Evolutionary conservation across 2,797 vertebrate genomes (phyloP).

Genomic region (Miichthys miiuy): DNA sequence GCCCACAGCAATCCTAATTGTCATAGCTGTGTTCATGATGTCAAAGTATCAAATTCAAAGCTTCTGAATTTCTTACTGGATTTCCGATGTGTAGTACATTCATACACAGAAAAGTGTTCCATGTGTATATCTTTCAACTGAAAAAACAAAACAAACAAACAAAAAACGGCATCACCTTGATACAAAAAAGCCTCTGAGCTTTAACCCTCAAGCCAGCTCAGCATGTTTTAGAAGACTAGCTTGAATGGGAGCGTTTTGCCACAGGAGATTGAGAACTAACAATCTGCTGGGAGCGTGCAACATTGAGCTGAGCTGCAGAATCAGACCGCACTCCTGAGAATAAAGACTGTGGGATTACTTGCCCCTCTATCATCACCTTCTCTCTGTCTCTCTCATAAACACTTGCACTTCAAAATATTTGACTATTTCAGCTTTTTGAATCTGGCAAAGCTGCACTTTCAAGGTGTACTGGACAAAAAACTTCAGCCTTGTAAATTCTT

Average conservation of each 20-base stretch:
- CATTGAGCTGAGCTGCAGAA: slow-evolving; percentile 46
- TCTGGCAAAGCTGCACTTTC: slow-evolving; percentile 51
- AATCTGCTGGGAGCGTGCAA: slow-evolving; percentile 41
- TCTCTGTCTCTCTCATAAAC: not conserved
- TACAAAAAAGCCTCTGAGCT: slow-evolving; percentile 39
- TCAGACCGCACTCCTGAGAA: slow-evolving; percentile 55
- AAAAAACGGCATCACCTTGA: slow-evolving; percentile 11
- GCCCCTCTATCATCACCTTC: slow-evolving; percentile 40
- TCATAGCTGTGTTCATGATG: not conserved
- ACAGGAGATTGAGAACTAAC: slow-evolving; percentile 55
- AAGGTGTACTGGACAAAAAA: slow-evolving; percentile 50
- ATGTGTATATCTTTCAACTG: not conserved
- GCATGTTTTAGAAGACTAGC: slow-evolving; percentile 29
- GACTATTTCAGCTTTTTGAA: slow-evolving; percentile 44
- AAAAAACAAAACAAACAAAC: slow-evolving; percentile 4
- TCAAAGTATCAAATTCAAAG: slow-evolving; percentile 21
- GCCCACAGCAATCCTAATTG: not conserved
- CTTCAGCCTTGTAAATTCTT: slow-evolving; percentile 31
- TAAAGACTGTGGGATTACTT: slow-evolving; percentile 62
- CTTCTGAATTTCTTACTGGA: slow-evolving; percentile 1
- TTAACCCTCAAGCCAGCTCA: slow-evolving; percentile 54
- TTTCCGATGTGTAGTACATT: slow-evolving; percentile 24
- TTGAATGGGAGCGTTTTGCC: slow-evolving; percentile 48
- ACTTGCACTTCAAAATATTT: slow-evolving; percentile 46
- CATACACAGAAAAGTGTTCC: slow-evolving; percentile 35